phyloP scores from a whole-genome alignment of 2,113 vertebrate genomes.

The Bagarius yarrelli region DNA sequence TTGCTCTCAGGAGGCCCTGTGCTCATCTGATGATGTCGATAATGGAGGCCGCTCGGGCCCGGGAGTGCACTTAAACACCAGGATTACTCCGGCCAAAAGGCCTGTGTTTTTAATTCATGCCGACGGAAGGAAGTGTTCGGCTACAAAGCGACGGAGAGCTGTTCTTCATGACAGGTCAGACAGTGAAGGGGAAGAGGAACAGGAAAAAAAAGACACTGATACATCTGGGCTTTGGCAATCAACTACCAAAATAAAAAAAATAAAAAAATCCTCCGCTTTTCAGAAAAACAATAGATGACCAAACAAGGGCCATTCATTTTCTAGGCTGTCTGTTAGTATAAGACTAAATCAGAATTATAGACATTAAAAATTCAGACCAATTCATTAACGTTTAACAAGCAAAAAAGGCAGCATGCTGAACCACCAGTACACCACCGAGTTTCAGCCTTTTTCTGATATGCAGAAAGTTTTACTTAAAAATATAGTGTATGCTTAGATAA shows the following conservation, averaged over 20 bases:
- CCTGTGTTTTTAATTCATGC: conserved; percentile 55
- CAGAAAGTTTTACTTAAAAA: neutral
- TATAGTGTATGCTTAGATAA: neutral
- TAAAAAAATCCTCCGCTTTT: neutral
- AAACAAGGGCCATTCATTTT: conserved; percentile 44
- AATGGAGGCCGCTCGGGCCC: conserved; percentile 56
- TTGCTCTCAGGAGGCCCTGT: conserved; percentile 61
- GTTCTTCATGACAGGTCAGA: conserved; percentile 43
- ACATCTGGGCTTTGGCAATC: conserved; percentile 48
- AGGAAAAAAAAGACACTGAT: neutral
- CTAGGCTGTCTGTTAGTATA: conserved; percentile 56
- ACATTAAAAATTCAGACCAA: neutral
- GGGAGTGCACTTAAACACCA: conserved; percentile 52
- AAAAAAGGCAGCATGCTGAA: neutral
- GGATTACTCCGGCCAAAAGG: conserved; percentile 61
- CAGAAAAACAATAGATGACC: conserved; percentile 48
- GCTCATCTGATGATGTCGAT: conserved; percentile 65
- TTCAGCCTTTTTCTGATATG: neutral
- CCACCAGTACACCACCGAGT: neutral
- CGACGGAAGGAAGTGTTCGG: conserved; percentile 53
- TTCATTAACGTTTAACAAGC: conserved; percentile 6
- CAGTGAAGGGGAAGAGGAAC: conserved; percentile 1
- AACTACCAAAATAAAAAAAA: conserved; percentile 9
- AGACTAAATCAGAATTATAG: conserved; percentile 19
- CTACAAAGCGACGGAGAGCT: conserved; percentile 57